Evolutionary conservation across 2,888 invertebrate genomes (phyloP).

Genomic region (Eupithecia exiguata): DNA sequence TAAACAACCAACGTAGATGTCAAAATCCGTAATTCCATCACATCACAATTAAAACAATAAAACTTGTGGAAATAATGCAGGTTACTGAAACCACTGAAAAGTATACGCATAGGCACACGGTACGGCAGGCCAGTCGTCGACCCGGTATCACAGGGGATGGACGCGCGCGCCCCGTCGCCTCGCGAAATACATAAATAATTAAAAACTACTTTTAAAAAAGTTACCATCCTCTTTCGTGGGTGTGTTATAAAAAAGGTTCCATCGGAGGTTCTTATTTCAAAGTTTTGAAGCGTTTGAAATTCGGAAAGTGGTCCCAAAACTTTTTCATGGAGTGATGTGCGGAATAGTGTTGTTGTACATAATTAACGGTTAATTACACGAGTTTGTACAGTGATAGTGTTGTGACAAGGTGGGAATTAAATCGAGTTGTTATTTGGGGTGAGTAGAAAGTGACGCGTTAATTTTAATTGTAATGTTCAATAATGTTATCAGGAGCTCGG

Average conservation of each 20-base stretch:
- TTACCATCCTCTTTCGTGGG: slow-evolving; percentile 31
- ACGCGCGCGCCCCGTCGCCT: slow-evolving; percentile 22
- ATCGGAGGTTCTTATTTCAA: slow-evolving; percentile 34
- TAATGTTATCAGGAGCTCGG: slow-evolving; percentile 9
- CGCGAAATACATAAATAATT: slow-evolving; percentile 34
- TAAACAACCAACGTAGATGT: slow-evolving; percentile 4
- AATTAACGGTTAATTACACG: slow-evolving; percentile 35
- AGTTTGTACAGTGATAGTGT: slow-evolving; percentile 38
- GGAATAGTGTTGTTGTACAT: slow-evolving; percentile 40
- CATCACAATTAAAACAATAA: too few species aligned
- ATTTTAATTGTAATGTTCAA: slow-evolving; percentile 24
- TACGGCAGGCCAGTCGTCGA: slow-evolving; percentile 3
- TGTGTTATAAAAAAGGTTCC: slow-evolving; percentile 24
- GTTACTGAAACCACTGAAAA: slow-evolving; percentile 31
- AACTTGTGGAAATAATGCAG: slow-evolving; percentile 23
- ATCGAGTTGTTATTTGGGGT: slow-evolving; percentile 33
- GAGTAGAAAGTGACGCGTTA: slow-evolving; percentile 20
- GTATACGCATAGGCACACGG: slow-evolving; percentile 32
- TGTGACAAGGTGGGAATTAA: slow-evolving; percentile 33
- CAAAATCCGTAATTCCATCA: slow-evolving; percentile 13
- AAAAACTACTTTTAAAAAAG: slow-evolving; percentile 38
- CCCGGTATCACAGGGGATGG: slow-evolving; percentile 30
- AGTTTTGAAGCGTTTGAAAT: slow-evolving; percentile 13
- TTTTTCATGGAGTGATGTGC: slow-evolving; percentile 37
- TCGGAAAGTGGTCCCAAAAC: slow-evolving; percentile 26